A percentile compares a stretch with the other conserved stretches of the same genome.
These are phyloP conservation scores for Drosophila suboccidentalis DNA, from an alignment of 2,888 invertebrate species.

Conservation along the genomic window DNA sequence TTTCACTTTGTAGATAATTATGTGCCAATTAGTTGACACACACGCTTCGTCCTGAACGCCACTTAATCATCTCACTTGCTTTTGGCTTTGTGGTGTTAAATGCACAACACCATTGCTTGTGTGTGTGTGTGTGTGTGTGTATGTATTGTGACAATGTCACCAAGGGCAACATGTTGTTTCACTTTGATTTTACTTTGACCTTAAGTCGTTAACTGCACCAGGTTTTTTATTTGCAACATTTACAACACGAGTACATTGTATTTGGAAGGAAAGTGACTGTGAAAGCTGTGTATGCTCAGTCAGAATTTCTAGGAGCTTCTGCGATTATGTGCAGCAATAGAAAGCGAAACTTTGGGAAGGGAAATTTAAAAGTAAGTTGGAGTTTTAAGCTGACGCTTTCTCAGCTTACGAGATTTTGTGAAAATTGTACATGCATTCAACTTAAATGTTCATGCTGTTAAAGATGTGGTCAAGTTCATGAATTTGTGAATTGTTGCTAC, in stretches of 20 bases:
- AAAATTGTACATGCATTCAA: no score
- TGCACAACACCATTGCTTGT: constrained; percentile 1
- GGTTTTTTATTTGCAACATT: constrained; percentile 9
- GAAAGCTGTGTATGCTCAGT: background rate
- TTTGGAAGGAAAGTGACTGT: background rate
- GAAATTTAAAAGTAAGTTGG: no score
- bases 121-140: background rate
- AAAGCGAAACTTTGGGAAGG: no score
- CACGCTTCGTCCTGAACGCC: constrained; percentile 11
- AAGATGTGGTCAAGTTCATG: background rate
- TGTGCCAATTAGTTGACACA: constrained; percentile 62
- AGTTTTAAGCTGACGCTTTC: no score
- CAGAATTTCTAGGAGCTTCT: no score
- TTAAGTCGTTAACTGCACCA: constrained; percentile 11
- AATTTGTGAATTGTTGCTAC: background rate
- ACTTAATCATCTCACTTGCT: constrained; percentile 26
- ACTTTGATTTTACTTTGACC: constrained; percentile 8
- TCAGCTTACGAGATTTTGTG: no score
- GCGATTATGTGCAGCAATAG: no score
- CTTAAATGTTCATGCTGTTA: background rate
- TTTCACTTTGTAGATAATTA: constrained; percentile 61
- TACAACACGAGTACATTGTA: background rate
- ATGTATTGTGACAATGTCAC: constrained; percentile 2
- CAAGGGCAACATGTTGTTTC: constrained; percentile 5
- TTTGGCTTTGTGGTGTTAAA: background rate